Evolutionary conservation across 2,113 vertebrate genomes (phyloP).

Genomic region (Pipra filicauda): DNA sequence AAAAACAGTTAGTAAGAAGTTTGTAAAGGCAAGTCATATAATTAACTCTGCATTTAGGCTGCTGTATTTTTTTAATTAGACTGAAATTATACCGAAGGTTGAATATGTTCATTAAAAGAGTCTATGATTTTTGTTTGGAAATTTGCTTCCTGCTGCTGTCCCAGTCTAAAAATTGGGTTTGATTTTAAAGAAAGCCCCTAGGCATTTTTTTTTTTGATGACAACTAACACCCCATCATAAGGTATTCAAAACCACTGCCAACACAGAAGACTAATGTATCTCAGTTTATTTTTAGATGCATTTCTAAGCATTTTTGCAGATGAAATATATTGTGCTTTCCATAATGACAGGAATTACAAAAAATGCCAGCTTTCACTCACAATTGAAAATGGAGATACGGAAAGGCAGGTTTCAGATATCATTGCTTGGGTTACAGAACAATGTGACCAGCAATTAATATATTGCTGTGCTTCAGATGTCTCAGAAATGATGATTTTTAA

Average conservation of each 20-base stretch:
- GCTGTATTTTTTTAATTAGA: background rate
- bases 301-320: background rate
- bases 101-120: background rate
- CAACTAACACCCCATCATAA: background rate
- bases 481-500: background rate
- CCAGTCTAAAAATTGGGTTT: background rate
- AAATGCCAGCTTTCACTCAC: background rate
- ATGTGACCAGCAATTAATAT: background rate
- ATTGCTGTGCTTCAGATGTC: background rate
- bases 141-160: background rate
- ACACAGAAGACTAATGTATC: background rate
- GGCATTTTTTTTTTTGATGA: background rate
- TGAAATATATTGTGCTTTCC: background rate
- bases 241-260: background rate
- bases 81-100: background rate
- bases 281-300: background rate
- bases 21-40: background rate
- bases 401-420: background rate
- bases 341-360: background rate
- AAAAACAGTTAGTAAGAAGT: background rate
- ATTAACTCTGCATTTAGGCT: background rate
- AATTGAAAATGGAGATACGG: background rate
- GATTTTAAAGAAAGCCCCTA: background rate
- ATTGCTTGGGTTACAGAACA: background rate
- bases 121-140: background rate